Evolutionary conservation across 2,113 vertebrate species (phyloP), one percentile per base, ranked within the genome.

Genomic region (Sterrhoptilus dennistouni): DNA sequence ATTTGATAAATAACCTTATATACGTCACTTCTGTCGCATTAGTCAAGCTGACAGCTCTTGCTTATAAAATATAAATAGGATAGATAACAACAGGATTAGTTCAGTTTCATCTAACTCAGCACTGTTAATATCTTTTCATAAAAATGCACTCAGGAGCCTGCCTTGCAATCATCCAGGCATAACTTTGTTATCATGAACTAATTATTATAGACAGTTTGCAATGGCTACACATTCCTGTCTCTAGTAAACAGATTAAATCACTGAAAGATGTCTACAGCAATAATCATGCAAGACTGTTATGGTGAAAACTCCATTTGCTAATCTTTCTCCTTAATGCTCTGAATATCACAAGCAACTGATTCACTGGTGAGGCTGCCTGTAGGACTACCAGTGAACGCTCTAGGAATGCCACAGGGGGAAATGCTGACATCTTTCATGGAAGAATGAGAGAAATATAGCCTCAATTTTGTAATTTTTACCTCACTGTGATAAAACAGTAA

Each of bases 121-220:
- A 65, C 19, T 63, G 47, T 72, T 90, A 91, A 96, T 97, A 82
- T 93, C 81, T 95, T 91, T 74, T 82, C 93, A 78, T 94, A 88
- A 97, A 96, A 88, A 93, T 64, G 70, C 65, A 92, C 54, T 94
- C 83, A 89, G 87, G 35, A 92, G 74, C 92, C 87, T 95, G 90
- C 57, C 83, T 33, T 77, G 69, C 76, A 91, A 90, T 96, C 93
- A 94, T n/a, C 56, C 93, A 92, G 87, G 80, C 92, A 91, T 95
- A 96, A 88, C 89, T 96, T 86, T 85, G 72, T 92, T 94, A 95
- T 96, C 54, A 63, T 95, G 88, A 97, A 87, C 91, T 96, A 96
- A 97, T 95, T 95, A 81, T 92, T 96, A 95, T 38, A 91, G 90
- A 87, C 82, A 89, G 50, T 64, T 86, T 84, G 52, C 52, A 96